Base-by-base conservation (phyloP, 2,888 invertebrate genomes). In the Drosophila phalerata region DNA sequence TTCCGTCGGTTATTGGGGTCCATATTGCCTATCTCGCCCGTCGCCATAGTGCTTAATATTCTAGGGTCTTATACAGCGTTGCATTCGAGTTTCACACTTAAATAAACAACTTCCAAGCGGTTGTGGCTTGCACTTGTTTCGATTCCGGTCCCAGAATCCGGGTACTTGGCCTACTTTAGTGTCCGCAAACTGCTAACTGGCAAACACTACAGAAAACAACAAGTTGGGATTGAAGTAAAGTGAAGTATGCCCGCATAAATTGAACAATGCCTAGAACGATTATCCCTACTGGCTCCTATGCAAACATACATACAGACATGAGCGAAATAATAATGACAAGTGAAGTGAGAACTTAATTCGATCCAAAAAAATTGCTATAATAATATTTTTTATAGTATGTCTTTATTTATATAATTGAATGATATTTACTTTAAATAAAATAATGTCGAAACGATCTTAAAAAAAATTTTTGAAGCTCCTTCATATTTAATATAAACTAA, bases 51-150 rank as follows among this genome's bases (percentile, higher is more conserved):
- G 76, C 77, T 79, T 83, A 86, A 83, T 85, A 81, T 73, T 64
- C 71, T 67, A 53, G 63, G 51, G 47, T 66, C 70, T 65, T 67
- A 53, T 66, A 79, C 67, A 74, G 80, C 53, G 71, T 56, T 85
- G 80, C 82, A 81, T 78, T 87, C 82, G 78, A 85, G 84, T 85
- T 86, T 85, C 85, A 84, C 87, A 84, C 85, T 87, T 80, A 85
- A 87, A 86, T 86, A 89, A 86, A 86, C 89, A 86, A 78, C 73
- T 82, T 78, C 66, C 74, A 84, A 73, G 77, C 73, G 61, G 42
- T 11, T 65, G 71, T 66, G 58, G 74, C 56, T 47, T 83, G 77
- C 85, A 81, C 58, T 75, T 60, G 17, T 53, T 32, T 38, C 40
- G 42, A 55, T 66, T 61, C 63, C 61, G 32, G 13, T 13, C 32